Conservation (phyloP, 2,888 invertebrate species). For the Gymnocheta viridis region DNA sequence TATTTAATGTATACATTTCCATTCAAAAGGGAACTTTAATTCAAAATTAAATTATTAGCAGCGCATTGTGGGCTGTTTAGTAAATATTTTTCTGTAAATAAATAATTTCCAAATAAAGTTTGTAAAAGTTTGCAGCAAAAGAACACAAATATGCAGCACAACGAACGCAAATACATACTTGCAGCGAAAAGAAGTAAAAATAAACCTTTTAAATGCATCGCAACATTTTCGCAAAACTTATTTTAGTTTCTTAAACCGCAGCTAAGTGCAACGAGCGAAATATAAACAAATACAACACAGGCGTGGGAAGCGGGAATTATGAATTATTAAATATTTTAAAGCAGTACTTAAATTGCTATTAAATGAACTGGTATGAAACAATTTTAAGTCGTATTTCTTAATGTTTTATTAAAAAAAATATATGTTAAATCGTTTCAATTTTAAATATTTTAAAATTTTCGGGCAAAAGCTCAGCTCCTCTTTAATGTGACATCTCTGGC, state of each 20-base stretch:
- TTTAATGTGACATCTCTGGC: not conserved
- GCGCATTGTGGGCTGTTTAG: constrained; percentile 24
- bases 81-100: constrained; percentile 42
- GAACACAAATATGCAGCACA: constrained; percentile 18
- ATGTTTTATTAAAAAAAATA: too few species aligned
- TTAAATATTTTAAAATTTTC: too few species aligned
- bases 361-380: too few species aligned
- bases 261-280: constrained; percentile 2
- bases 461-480: not conserved
- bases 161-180: constrained; percentile 39
- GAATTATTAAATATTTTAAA: not conserved
- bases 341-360: not conserved
- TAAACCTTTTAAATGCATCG: constrained; percentile 35
- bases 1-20: constrained; percentile 6
- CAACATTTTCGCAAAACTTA: constrained; percentile 44
- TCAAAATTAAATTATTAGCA: constrained; percentile 14
- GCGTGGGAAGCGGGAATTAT: not conserved
- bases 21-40: constrained; percentile 12
- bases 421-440: too few species aligned
- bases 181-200: not conserved
- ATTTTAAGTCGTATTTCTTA: too few species aligned
- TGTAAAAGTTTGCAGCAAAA: constrained; percentile 34
- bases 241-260: constrained; percentile 55
- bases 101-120: constrained; percentile 51
- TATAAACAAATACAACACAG: constrained; percentile 29